Percentiles rank a stretch among this genome's conserved stretches.
Evolutionary conservation across 2,888 invertebrate species (phyloP).

Genomic region (Drosophila kambysellisi): DNA sequence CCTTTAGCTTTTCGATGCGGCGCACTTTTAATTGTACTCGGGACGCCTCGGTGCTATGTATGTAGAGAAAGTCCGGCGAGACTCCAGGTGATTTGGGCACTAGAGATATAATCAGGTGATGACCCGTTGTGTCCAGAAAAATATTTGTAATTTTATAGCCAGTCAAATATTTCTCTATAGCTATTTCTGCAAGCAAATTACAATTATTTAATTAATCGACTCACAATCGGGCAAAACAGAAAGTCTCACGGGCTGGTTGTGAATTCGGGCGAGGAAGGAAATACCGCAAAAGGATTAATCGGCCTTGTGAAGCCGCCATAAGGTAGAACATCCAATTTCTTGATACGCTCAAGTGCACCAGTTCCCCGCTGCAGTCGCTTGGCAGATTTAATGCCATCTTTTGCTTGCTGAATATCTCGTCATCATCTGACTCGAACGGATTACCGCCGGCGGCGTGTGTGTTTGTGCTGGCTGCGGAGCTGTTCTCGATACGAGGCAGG

Average conservation of each 20-base stretch:
- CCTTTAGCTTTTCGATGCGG: conserved; percentile 85
- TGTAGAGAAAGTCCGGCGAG: conserved; percentile 91
- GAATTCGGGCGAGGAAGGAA: conserved; percentile 92
- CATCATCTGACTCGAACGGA: conserved; percentile 86
- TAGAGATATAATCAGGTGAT: conserved; percentile 91
- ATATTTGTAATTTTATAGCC: conserved; percentile 82
- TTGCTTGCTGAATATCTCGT: conserved; percentile 93
- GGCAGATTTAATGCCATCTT: conserved; percentile 93
- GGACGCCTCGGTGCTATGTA: conserved; percentile 86
- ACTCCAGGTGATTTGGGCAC: conserved; percentile 86
- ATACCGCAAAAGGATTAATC: conserved; percentile 89
- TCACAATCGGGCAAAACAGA: background rate
- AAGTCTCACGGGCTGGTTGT: conserved; percentile 88
- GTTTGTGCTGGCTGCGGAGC: conserved; percentile 1
- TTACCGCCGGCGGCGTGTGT: conserved; percentile 48
- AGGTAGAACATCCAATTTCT: conserved; percentile 93
- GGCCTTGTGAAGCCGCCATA: conserved; percentile 91
- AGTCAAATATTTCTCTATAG: conserved; percentile 82
- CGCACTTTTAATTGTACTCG: conserved; percentile 90
- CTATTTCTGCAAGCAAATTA: conserved; percentile 69
- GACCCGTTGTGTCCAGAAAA: conserved; percentile 92
- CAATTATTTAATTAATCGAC: background rate
- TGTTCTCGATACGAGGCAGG: conserved; percentile 54
- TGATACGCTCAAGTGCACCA: conserved; percentile 92
- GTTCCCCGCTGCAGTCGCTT: conserved; percentile 86